Conservation (phyloP, 2,113 vertebrate species). For the Ameiurus melas region DNA sequence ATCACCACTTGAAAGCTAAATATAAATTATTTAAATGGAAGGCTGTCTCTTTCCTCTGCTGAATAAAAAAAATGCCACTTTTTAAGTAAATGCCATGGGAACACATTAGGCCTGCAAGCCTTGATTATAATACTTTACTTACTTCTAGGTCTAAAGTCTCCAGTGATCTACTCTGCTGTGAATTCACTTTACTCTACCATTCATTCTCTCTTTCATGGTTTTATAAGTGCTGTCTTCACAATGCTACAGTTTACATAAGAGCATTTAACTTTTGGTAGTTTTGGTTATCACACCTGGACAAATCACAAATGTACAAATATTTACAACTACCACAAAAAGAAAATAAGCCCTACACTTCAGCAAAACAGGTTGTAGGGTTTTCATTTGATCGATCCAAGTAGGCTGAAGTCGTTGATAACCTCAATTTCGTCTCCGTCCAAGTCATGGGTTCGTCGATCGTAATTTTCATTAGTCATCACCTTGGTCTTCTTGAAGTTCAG, state of each 20-base stretch:
- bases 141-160: slow-evolving; percentile 61
- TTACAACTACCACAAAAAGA: too few species aligned
- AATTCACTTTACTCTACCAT: slow-evolving; percentile 46
- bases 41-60: neutral
- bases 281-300: neutral
- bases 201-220: neutral
- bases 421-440: too few species aligned
- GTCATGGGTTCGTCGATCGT: too few species aligned
- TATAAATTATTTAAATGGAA: slow-evolving; percentile 5
- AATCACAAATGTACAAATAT: neutral
- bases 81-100: slow-evolving; percentile 60
- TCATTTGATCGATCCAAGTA: too few species aligned
- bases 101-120: slow-evolving; percentile 60
- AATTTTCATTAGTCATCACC: too few species aligned
- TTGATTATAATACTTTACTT: slow-evolving; percentile 68
- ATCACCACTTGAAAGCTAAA: slow-evolving; percentile 8
- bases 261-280: neutral
- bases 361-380: too few species aligned
- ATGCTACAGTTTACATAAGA: neutral
- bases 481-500: too few species aligned
- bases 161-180: slow-evolving; percentile 59
- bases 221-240: neutral
- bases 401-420: too few species aligned
- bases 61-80: slow-evolving; percentile 7
- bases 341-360: too few species aligned